A percentile compares a stretch with the other conserved stretches of the same genome.
phyloP scores from a whole-genome alignment of 2,888 invertebrate genomes.

The Heliconius ethilla region DNA sequence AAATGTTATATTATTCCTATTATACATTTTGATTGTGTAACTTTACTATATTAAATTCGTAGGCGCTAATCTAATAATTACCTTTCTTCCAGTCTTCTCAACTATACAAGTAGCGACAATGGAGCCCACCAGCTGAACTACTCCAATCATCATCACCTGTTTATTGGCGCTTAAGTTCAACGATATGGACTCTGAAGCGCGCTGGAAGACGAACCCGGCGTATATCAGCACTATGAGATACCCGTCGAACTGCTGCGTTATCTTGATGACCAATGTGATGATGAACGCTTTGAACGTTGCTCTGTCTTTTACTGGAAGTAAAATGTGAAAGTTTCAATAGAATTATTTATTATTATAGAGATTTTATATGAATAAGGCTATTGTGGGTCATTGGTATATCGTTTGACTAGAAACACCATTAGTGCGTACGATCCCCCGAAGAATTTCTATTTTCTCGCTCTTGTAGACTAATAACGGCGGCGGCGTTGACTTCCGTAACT shows the following conservation, averaged over 20 bases:
- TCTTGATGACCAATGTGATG: slow-evolving; percentile 72
- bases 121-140: slow-evolving; percentile 70
- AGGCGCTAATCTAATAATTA: slow-evolving; percentile 43
- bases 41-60: too few species aligned
- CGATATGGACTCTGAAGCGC: slow-evolving; percentile 65
- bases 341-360: not conserved
- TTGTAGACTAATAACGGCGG: not conserved
- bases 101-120: slow-evolving; percentile 70
- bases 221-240: slow-evolving; percentile 75
- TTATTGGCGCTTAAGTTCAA: slow-evolving; percentile 70
- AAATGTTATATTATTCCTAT: too few species aligned
- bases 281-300: slow-evolving; percentile 74
- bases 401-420: not conserved
- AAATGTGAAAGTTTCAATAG: not conserved
- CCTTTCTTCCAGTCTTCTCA: slow-evolving; percentile 76
- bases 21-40: too few species aligned
- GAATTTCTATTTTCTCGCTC: not conserved
- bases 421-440: too few species aligned
- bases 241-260: slow-evolving; percentile 75
- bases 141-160: slow-evolving; percentile 73
- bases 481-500: not conserved
- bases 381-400: not conserved
- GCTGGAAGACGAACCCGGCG: slow-evolving; percentile 70
- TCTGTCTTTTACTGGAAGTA: slow-evolving; percentile 65
- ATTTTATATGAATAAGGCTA: not conserved